These are phyloP conservation scores for Sylvietta virens DNA, from an alignment of 2,113 vertebrate species.

Conservation along the genomic window DNA sequence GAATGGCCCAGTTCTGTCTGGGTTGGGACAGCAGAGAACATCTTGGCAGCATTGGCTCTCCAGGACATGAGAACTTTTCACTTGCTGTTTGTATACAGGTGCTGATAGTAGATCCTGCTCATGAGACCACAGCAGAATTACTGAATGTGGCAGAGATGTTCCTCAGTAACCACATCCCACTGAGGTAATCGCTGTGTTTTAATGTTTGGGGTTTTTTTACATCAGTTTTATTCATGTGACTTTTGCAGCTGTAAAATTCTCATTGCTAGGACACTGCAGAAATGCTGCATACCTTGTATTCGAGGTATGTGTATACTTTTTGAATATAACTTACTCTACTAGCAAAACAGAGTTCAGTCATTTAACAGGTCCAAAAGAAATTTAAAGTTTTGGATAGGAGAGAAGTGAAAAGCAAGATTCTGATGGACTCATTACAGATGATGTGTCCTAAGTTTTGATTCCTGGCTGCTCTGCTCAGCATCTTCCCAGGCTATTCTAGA, in stretches of 20 bases:
- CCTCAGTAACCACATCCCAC: slow-evolving; percentile 92
- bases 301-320: background rate
- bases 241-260: background rate
- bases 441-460: background rate
- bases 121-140: slow-evolving; percentile 84
- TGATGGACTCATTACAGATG: background rate
- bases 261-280: background rate
- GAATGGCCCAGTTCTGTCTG: background rate
- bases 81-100: slow-evolving; percentile 73
- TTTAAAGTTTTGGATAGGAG: background rate
- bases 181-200: slow-evolving; percentile 75
- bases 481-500: background rate
- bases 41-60: background rate
- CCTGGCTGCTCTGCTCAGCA: background rate
- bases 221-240: background rate
- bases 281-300: background rate
- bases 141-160: slow-evolving; percentile 96
- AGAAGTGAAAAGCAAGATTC: background rate
- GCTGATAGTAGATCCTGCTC: slow-evolving; percentile 87
- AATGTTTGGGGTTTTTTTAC: background rate
- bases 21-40: background rate
- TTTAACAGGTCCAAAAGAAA: background rate
- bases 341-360: background rate
- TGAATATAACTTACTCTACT: background rate
- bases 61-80: background rate